These are phyloP conservation scores for Yponomeuta malinellus DNA, from an alignment of 2,888 invertebrate genomes.

Conservation along the genomic window DNA sequence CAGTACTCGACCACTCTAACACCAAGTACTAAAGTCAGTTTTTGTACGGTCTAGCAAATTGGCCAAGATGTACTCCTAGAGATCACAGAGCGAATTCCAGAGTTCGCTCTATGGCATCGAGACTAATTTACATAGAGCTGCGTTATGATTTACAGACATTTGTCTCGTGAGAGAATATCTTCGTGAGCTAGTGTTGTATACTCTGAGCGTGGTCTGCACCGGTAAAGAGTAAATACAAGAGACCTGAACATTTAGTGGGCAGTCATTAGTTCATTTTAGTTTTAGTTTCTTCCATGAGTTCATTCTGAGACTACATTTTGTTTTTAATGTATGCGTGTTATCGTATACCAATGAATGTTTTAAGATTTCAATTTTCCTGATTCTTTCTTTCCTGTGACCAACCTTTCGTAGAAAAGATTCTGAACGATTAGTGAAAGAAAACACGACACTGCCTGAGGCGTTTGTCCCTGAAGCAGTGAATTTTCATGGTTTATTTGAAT, in stretches of 20 bases:
- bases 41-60: neutral
- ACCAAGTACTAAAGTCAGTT: neutral
- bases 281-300: too few relatives aligned
- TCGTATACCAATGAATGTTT: too few relatives aligned
- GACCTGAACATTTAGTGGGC: neutral
- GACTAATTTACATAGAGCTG: constrained; percentile 2
- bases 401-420: neutral
- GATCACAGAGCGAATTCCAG: constrained; percentile 45
- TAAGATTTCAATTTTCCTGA: too few relatives aligned
- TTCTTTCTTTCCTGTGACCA: too few relatives aligned
- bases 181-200: neutral
- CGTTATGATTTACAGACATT: neutral
- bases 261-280: too few relatives aligned
- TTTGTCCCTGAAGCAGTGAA: neutral
- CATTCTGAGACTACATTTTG: too few relatives aligned
- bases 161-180: neutral
- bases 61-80: constrained; percentile 22
- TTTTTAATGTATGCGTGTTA: too few relatives aligned
- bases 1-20: neutral
- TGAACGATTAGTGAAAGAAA: neutral
- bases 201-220: neutral
- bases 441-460: neutral
- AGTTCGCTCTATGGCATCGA: constrained; percentile 21
- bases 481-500: neutral
- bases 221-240: neutral